Base-by-base conservation (phyloP, 1,140 invertebrate species). In the Diorhabda elongata region DNA sequence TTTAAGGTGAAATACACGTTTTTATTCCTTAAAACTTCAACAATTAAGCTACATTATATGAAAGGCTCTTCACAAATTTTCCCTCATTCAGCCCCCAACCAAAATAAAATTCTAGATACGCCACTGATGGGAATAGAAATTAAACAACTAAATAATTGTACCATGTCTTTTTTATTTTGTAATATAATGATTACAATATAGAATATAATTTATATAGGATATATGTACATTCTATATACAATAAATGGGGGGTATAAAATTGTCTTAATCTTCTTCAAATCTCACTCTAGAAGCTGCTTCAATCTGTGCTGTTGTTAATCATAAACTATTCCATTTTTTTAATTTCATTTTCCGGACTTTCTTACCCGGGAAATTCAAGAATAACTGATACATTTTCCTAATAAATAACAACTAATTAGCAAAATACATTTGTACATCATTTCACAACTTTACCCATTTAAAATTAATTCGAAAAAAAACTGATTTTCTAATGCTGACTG, bases 301-400 rank as follows among this genome's bases (percentile, higher is more conserved):
- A 11, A 60, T n/a, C 52, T 44, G 65, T 45, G 7, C 3, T 42
- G 52, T 60, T 60, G 58, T 41, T 60, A 67, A 67, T 67, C 65
- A 67, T 58, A 67, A 67, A 67, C 65, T 67, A 67, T 67, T 67
- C 65, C 65, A 67, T 67, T 67, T 67, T 67, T 67, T 67, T 3
- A 67, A 60, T 67, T 67, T 67, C 65, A 67, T 67, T 60, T 67
- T 67, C 65, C 65, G 57, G 42, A 67, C 43, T 67, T 67, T 67
- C 58, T 67, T 67, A 60, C 65, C 58, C 11, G 57, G 65, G 58
- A 67, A 67, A 67, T 67, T 67, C 65, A 67, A 67, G 58, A 67
- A 67, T 45, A 67, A 60, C 58, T 67, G 65, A 67, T 67, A 67
- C 65, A 60, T 67, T 67, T 67, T 67, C 65, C 65, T 67, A 67